phyloP scores from a whole-genome alignment of 1,140 invertebrate species.

The Marisa cornuarietis region DNA sequence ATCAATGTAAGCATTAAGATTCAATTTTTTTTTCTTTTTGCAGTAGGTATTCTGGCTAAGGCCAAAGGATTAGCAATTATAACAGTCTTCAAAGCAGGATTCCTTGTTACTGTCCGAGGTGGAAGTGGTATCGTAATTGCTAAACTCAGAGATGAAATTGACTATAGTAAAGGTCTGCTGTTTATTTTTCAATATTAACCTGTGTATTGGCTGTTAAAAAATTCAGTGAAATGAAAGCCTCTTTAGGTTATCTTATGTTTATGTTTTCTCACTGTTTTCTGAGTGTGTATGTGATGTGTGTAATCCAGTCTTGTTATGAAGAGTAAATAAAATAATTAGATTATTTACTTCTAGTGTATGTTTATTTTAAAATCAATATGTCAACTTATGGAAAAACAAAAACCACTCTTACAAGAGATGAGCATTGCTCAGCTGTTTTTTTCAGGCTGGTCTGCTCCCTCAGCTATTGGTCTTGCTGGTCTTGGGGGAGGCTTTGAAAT shows the following conservation, averaged over 20 bases:
- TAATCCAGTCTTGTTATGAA: too few species aligned
- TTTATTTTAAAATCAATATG: too few species aligned
- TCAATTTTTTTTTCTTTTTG: conserved; percentile 17
- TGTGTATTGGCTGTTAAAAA: too few species aligned
- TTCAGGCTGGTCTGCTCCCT: conserved; percentile 61
- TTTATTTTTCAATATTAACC: not conserved
- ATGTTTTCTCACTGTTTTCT: too few species aligned
- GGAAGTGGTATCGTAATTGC: conserved; percentile 63
- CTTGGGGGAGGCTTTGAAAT: conserved; percentile 62
- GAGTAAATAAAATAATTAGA: too few species aligned
- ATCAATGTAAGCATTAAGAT: too few species aligned
- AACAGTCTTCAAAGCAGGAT: conserved; percentile 59
- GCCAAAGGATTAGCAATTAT: conserved; percentile 59
- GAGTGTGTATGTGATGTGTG: too few species aligned
- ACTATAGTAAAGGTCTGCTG: conserved; percentile 22
- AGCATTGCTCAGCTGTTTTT: conserved; percentile 8
- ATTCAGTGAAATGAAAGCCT: too few species aligned
- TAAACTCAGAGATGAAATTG: conserved; percentile 46
- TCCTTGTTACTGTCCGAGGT: conserved; percentile 59
- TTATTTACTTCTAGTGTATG: too few species aligned
- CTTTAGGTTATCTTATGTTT: too few species aligned
- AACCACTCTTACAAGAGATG: not conserved
- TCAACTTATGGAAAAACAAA: too few species aligned
- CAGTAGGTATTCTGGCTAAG: conserved; percentile 55
- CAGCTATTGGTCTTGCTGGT: conserved; percentile 60